These are phyloP conservation scores for Mercenaria mercenaria DNA, from an alignment of 1,140 invertebrate genomes.

Conservation along the genomic window DNA sequence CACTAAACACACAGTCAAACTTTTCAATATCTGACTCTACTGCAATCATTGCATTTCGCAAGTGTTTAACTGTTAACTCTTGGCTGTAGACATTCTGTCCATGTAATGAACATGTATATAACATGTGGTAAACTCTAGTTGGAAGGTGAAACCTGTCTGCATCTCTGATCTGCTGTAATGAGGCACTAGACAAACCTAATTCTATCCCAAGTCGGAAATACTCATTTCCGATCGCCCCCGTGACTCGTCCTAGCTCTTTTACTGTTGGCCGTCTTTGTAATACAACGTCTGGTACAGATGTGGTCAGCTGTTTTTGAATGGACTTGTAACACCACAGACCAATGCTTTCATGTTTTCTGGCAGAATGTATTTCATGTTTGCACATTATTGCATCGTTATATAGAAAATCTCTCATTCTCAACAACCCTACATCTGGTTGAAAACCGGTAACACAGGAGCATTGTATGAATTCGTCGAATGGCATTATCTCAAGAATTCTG, in stretches of 20 bases:
- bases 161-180: neutral
- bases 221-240: neutral
- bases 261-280: neutral
- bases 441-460: neutral
- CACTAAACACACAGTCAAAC: neutral
- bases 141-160: neutral
- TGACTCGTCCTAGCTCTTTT: neutral
- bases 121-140: neutral
- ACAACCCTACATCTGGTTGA: neutral
- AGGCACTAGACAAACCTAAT: neutral
- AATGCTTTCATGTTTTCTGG: neutral
- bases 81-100: no score
- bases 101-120: neutral
- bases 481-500: neutral
- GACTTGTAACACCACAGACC: slow-evolving; percentile 5
- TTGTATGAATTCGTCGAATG: slow-evolving; percentile 50
- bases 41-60: slow-evolving; percentile 10
- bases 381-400: slow-evolving; percentile 1
- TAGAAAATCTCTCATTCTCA: slow-evolving; percentile 39
- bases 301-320: neutral
- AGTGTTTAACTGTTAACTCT: neutral
- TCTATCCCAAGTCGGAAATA: neutral
- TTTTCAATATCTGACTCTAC: neutral
- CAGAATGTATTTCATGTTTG: neutral
- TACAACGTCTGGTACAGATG: neutral